phyloP scores from a whole-genome alignment of 2,888 invertebrate genomes.

The Gasteruption jaculator region DNA sequence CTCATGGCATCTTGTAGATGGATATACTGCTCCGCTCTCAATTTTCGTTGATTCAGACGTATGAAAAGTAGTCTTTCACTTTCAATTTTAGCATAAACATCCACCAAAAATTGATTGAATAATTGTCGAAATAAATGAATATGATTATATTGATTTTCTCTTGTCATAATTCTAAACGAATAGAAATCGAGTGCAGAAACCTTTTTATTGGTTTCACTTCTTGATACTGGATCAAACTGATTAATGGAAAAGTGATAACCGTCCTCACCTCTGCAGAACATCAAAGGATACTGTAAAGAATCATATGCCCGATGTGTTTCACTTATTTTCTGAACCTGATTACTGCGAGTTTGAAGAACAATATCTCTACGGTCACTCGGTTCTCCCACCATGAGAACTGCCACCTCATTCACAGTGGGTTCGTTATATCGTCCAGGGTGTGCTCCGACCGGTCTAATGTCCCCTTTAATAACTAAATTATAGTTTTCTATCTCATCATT shows the following conservation, averaged over 20 bases:
- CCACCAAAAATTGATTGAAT: conserved; percentile 42
- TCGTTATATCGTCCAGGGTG: conserved; percentile 24
- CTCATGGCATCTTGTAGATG: conserved; percentile 31
- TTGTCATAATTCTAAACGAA: conserved; percentile 31
- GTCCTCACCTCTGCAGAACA: conserved; percentile 35
- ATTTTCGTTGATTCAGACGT: conserved; percentile 34
- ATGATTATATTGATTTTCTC: conserved; percentile 28
- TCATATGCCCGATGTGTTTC: conserved; percentile 43
- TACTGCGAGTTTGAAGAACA: conserved; percentile 8
- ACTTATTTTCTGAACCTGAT: conserved; percentile 23
- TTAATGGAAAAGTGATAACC: conserved; percentile 30
- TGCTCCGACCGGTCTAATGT: conserved; percentile 18
- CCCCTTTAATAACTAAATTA: conserved; percentile 18
- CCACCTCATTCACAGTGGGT: conserved; percentile 28
- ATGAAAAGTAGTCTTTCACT: conserved; percentile 39
- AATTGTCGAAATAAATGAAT: conserved; percentile 33
- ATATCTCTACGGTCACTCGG: conserved; percentile 12
- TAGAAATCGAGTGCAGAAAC: conserved; percentile 27
- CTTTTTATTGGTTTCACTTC: conserved; percentile 28
- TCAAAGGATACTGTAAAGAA: conserved; percentile 44
- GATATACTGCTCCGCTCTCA: conserved; percentile 39
- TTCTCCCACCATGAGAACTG: conserved; percentile 27
- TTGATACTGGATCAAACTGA: conserved; percentile 19
- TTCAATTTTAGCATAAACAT: conserved; percentile 47
- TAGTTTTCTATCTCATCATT: conserved; percentile 26